Evolutionary conservation across 2,113 vertebrate species (phyloP).

Genomic region (Phaethornis superciliosus): DNA sequence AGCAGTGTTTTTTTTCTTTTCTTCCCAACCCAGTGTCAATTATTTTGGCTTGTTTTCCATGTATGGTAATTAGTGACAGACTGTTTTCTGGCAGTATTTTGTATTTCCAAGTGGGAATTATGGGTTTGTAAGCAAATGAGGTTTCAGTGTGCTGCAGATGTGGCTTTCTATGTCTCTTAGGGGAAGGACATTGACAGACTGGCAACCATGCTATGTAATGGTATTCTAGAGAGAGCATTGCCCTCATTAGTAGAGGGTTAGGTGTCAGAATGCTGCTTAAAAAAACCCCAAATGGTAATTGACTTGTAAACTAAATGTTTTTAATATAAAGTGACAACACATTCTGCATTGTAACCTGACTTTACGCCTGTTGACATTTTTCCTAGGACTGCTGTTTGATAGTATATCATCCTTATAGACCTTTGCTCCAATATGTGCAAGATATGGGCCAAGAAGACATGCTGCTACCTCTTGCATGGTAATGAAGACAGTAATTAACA

Average conservation of each 20-base stretch:
- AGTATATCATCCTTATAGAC: conserved; percentile 98
- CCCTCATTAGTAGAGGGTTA: conserved; percentile 67
- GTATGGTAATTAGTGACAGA: conserved; percentile 70
- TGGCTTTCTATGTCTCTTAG: conserved; percentile 73
- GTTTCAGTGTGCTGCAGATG: conserved; percentile 77
- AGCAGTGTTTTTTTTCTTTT: not conserved
- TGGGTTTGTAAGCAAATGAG: conserved; percentile 73
- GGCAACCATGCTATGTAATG: conserved; percentile 68
- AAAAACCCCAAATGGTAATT: conserved; percentile 22
- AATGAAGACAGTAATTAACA: conserved; percentile 67
- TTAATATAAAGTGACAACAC: conserved; percentile 37
- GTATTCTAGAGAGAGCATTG: conserved; percentile 75
- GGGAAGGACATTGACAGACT: conserved; percentile 68
- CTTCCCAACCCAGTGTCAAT: conserved; percentile 58
- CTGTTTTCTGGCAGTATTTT: conserved; percentile 69
- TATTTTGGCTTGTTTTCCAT: conserved; percentile 68
- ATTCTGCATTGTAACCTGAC: conserved; percentile 64
- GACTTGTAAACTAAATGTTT: conserved; percentile 47
- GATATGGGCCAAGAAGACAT: conserved; percentile 99
- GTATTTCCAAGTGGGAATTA: conserved; percentile 73
- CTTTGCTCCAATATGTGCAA: conserved; percentile 96
- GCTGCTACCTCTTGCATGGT: conserved; percentile 97
- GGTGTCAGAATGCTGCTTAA: conserved; percentile 46
- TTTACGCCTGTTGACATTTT: conserved; percentile 63
- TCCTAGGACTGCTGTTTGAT: conserved; percentile 98